These are phyloP conservation scores for Ciconia boyciana DNA, from an alignment of 2,113 vertebrate species.

Conservation along the genomic window DNA sequence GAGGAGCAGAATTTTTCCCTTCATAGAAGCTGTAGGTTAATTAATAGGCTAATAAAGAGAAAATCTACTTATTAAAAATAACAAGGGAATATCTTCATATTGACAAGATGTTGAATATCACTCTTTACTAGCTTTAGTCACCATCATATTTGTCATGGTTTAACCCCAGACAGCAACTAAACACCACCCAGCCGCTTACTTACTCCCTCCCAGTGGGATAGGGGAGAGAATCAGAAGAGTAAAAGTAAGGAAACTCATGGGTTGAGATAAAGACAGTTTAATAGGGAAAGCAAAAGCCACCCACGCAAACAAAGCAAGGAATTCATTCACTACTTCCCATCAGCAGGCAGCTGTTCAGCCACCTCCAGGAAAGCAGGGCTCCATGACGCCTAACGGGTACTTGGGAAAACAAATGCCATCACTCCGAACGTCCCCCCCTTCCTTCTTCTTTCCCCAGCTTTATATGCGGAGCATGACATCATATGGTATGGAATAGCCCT, in stretches of 20 bases:
- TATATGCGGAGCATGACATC: background rate
- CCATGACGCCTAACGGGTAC: rapidly evolving
- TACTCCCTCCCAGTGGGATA: background rate
- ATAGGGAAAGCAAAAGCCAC: rapidly evolving
- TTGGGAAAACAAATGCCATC: background rate
- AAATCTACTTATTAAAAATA: conserved; percentile 23
- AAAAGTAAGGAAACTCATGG: background rate
- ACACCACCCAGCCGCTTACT: background rate
- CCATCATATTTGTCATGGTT: background rate
- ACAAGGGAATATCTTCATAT: background rate
- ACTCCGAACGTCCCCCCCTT: rapidly evolving
- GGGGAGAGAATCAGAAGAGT: background rate
- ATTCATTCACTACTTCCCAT: background rate
- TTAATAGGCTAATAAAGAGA: conserved; percentile 26
- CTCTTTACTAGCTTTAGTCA: background rate
- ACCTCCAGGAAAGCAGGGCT: background rate
- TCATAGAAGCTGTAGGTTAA: background rate
- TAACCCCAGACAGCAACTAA: background rate
- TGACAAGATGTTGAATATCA: background rate
- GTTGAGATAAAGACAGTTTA: background rate
- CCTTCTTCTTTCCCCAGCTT: background rate
- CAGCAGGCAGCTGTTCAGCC: background rate
- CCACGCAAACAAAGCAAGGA: background rate
- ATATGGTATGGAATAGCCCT: background rate
- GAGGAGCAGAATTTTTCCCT: background rate